Evolutionary conservation across 2,797 vertebrate species (phyloP), one percentile per base, ranked within the genome.

Genomic region (Spinibarbus caldwelli): DNA sequence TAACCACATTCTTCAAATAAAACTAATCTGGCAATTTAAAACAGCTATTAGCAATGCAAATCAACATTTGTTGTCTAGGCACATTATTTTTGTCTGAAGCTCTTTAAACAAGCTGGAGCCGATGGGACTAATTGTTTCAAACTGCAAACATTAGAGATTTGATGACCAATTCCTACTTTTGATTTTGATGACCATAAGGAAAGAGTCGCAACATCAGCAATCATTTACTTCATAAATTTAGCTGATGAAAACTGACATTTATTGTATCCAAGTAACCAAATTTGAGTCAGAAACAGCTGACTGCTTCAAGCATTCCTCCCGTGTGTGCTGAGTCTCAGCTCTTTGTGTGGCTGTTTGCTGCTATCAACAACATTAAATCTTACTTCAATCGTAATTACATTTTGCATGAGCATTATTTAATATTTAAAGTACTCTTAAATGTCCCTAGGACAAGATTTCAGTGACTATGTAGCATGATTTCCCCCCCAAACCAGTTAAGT

Each of bases 191-290:
- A 73, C 70, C 52, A 47, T 73, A 34, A 73, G 26, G 38, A 73
- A 64, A 64, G 41, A 31, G 68, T 72, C 5, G 38, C 52, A 59
- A 45, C 41, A 36, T 75, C 81, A 83, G 70, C 81, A 34, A 17
- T 62, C 19, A 64, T 82, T 45, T 73, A 31, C 49, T 31, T 82
- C 67, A 71, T 57, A 64, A 64, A 72, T 47, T 34, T 73, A 59
- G 68, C 70, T 45, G 38, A 73, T 82, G 54, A 83, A 75, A 75
- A 43, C 21, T 59, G 54, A 75, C 81, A 62, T 83, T 83, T 62
- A 83, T 45, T 75, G 41, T 36, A 36, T n/a, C 26, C 54, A 82
- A 72, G 52, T 62, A 82, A 72, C 80, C 45, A 41, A 29, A 81
- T 82, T 59, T 59, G n/a, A 59, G 15, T 43, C 31, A 12, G 38